Base-by-base conservation (phyloP, 2,888 invertebrate species). In the Ormyrus thymus region DNA sequence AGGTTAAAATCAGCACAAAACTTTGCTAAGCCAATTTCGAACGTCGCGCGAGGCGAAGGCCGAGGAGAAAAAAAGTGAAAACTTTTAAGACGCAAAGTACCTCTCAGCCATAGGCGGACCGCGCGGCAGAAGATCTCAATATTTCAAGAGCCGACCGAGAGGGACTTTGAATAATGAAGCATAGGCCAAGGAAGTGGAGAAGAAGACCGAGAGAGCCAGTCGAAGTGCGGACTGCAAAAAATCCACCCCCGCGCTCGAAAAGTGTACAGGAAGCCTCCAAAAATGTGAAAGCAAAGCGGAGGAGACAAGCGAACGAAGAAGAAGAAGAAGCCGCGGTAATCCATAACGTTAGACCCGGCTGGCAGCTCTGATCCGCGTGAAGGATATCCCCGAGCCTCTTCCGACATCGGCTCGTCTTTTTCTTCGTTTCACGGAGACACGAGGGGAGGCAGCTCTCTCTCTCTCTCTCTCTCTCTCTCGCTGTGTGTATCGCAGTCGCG, bases 111-210 rank as follows among this genome's bases (percentile, higher is more conserved):
- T n/a, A 7, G n/a, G 11, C n/a, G n/a, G 56, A 50, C 45, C 29
- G 73, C n/a, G 15, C 50, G 56, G 13, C 29, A 55, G 68, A 45
- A 69, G 62, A 73, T 58, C 69, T 74, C 73, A 69, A 78, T 78
- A 74, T 78, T 78, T 73, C 78, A 73, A 68, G 62, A 78, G 68
- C 68, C 62, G 51, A 29, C 29, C 29, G 29, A 29, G 29, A 74
- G 78, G 64, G 73, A 78, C 74, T 78, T 74, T 78, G 64, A 74
- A 78, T 78, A 78, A 78, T 78, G 72, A 74, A 78, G 74, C 58
- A 69, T 43, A 59, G 69, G 6, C 10, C 29, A 29, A 29, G 29
- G 29, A 29, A 29, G 29, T 1, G 1, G 43, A 29, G 43, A 11
- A 6, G 53, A 9, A 66, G 66, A 51, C 1, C 10, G n/a, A 50